phyloP scores from a whole-genome alignment of 2,113 vertebrate species.

The Ophiodon elongatus region DNA sequence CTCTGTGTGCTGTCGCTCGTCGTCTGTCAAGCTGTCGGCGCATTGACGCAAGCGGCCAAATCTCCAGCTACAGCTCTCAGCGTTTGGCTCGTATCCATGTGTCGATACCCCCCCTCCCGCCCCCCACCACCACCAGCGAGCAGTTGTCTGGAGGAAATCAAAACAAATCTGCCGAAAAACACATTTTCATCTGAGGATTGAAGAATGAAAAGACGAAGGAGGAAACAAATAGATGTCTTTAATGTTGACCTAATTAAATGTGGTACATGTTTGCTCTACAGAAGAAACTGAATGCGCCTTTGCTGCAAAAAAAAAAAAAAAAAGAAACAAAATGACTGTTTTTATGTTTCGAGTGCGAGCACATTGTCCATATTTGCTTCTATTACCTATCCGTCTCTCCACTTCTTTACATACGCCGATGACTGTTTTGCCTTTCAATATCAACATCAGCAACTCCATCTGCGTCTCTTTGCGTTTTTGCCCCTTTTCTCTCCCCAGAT shows the following conservation, averaged over 20 bases:
- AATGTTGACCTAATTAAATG: constrained; percentile 50
- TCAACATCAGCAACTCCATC: background rate
- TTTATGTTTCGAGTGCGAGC: background rate
- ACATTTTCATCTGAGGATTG: background rate
- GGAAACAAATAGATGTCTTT: background rate
- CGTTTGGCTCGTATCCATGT: constrained; percentile 21
- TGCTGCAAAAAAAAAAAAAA: too few species aligned
- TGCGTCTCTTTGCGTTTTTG: background rate
- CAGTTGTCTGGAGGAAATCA: background rate
- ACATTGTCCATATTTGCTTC: background rate
- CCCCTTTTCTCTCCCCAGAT: constrained; percentile 84
- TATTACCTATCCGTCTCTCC: background rate
- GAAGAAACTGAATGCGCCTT: constrained; percentile 21
- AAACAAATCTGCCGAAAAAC: background rate
- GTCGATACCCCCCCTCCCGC: background rate
- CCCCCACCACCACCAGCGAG: background rate
- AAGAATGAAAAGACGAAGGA: background rate
- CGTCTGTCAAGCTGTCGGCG: constrained; percentile 21
- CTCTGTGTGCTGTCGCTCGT: background rate
- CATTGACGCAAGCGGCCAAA: constrained; percentile 8
- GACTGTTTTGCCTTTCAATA: background rate
- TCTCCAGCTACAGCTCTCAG: constrained; percentile 2
- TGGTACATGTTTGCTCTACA: constrained; percentile 13
- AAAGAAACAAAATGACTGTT: constrained; percentile 5
- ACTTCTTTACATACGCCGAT: background rate